Evolutionary conservation across 2,888 invertebrate species (phyloP), one percentile per base, ranked within the genome.

Genomic region (Netelia inedita): DNA sequence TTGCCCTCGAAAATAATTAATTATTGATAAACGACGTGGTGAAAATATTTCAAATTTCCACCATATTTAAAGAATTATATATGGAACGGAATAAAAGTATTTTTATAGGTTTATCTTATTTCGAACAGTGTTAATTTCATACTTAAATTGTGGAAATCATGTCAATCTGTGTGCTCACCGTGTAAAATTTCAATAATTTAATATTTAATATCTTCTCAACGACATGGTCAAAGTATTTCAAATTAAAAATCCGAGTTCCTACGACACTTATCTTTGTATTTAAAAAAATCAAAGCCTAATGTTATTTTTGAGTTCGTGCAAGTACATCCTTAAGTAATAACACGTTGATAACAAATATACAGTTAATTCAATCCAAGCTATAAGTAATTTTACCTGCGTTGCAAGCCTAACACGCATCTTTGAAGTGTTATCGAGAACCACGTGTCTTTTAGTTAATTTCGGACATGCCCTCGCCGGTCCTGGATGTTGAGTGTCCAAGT

Each of bases 341-440:
- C 11, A 50, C 1, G 2, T n/a, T 14, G 50, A 50, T 50, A 50
- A 3, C 5, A 28, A 28, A 28, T 28, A 28, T 28, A 28, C 28
- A 28, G 28, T 28, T 28, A 28, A 28, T 28, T 28, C 28, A 28
- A 28, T 28, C 28, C 28, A 28, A 28, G 28, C 28, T 28, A 5
- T 50, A 50, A n/a, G n/a, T 50, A 10, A 50, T 14, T n/a, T n/a
- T 76, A 84, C 78, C 72, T 85, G 85, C 50, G 81, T 85, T 53
- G 79, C 79, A 16, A 82, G 69, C 35, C 73, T 66, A 11, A 79
- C 78, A 19, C 82, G 63, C 82, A 85, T 85, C 71, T 74, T 82
- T 23, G 79, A 72, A 19, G 74, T 74, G 35, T 72, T 79, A 21
- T 85, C 85, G 16, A 75, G 23, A 10, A 63, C 16, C 9, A 85